Conservation (phyloP, 2,113 vertebrate species). For the Ctenomys sociabilis region DNA sequence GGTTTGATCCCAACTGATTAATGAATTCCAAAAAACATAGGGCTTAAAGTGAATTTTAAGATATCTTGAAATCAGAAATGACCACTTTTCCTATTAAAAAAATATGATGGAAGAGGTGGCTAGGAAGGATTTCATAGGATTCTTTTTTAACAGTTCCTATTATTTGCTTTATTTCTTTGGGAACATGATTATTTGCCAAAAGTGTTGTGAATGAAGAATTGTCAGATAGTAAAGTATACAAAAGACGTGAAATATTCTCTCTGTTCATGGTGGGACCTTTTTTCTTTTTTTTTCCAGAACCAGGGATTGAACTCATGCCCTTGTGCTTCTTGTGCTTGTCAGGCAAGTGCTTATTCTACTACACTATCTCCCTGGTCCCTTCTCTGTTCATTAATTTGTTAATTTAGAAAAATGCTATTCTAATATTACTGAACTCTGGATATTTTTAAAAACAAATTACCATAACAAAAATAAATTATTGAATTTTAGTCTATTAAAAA, state of each 20-base stretch:
- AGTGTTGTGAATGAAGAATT: not conserved
- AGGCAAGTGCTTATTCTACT: too few relatives aligned
- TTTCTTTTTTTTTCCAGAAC: too few relatives aligned
- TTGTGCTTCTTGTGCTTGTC: too few relatives aligned
- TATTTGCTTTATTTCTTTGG: not conserved
- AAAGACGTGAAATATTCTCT: not conserved
- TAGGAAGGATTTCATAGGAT: not conserved
- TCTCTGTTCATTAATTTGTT: too few relatives aligned
- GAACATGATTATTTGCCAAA: not conserved
- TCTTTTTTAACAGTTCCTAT: not conserved
- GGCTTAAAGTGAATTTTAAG: not conserved
- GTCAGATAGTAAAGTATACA: not conserved
- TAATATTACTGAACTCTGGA: not conserved
- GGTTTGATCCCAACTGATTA: not conserved
- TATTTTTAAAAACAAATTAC: not conserved
- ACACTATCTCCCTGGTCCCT: too few relatives aligned
- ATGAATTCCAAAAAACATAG: not conserved
- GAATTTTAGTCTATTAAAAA: not conserved
- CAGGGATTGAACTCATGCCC: too few relatives aligned
- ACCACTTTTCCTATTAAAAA: not conserved
- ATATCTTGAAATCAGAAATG: not conserved
- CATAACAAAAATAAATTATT: not conserved
- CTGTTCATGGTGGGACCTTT: too few relatives aligned
- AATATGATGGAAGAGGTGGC: rapidly evolving
- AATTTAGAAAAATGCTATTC: not conserved